A percentile compares a stretch with the other conserved stretches of the same genome.
Conservation (phyloP, 1,140 invertebrate genomes). For the Pteromalus puparum region DNA sequence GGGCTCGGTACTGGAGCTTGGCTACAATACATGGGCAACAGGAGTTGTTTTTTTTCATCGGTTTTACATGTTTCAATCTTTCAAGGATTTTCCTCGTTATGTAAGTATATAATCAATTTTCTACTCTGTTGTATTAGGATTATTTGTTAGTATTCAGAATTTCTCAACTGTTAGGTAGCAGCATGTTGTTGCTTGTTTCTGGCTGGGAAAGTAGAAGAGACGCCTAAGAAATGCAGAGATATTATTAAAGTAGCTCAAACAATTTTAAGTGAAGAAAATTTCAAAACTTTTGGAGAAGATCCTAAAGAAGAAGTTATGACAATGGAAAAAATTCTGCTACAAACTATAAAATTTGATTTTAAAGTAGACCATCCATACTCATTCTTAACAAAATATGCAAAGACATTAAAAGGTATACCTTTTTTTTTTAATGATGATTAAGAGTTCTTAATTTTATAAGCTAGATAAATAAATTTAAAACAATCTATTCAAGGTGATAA, state of each 20-base stretch:
- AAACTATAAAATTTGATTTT: conserved; percentile 99
- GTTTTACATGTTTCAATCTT: conserved; percentile 99
- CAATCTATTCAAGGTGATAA: conserved; percentile 82
- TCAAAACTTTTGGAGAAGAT: conserved; percentile 93
- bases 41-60: conserved; percentile 98
- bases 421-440: background rate
- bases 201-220: conserved; percentile 99
- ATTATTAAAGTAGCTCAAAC: conserved; percentile 93
- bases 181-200: conserved; percentile 97
- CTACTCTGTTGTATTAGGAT: background rate
- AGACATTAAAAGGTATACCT: conserved; percentile 88
- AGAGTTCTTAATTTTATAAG: background rate
- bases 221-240: conserved; percentile 99
- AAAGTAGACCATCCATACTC: conserved; percentile 98
- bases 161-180: conserved; percentile 81
- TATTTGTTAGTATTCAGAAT: background rate
- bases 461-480: conserved; percentile 30
- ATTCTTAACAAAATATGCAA: conserved; percentile 95
- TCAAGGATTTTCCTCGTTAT: conserved; percentile 95
- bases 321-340: conserved; percentile 94
- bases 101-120: conserved; percentile 45
- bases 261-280: conserved; percentile 88
- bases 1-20: conserved; percentile 93
- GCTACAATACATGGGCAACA: conserved; percentile 97
- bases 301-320: conserved; percentile 98